Base-by-base conservation (phyloP, 30 jellyfish, hydroid and myxozoan species). In the Chrysaora quinquecirrha region DNA sequence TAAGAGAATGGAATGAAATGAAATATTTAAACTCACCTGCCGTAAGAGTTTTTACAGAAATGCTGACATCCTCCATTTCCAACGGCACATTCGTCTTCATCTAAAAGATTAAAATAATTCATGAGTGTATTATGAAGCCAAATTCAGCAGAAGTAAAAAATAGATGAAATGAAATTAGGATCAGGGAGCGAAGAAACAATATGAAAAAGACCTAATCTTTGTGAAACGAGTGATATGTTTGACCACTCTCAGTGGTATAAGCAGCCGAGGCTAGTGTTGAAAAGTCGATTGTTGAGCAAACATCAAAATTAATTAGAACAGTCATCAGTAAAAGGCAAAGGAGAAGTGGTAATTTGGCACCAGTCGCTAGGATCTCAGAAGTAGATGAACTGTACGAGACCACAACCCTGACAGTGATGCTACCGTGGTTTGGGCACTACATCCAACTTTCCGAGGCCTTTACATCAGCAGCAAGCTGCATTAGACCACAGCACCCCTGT, bases 11-110 rank as follows among this genome's bases (percentile, higher is more conserved):
- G 32, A 60, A 60, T 25, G 33, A 25, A 22, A 2, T 43, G 3
- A 30, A 22, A 18, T 23, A 58, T 32, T 1, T 34, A 52, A 52
- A 52, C 3, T 19, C 2, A 75, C 76, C 89, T 77, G 22, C 60
- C 89, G 38, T 24, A 16, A 16, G 60, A 24, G 29, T 60, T 48
- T 24, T 30, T 34, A 38, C 87, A 76, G 24, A 58, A 52, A 18
- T 76, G 87, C 3, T 31, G 67, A 58, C 87, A 76, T 11, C 73
- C 73, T 12, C 76, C 87, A n/a, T 56, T 76, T 19, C 58, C 34
- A 11, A 7, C 38, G 11, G 66, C 7, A 46, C 87, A 76, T 76
- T 76, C 87, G 9, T 76, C 34, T 25, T 30, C 1, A 34, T 76
- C 87, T 76, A 19, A 21, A 29, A 31, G 34, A 54, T 9, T 4